A percentile compares a stretch with the other conserved stretches of the same genome.
These are phyloP conservation scores for Smutsia temminckii DNA, from an alignment of 2,797 vertebrate species.

Conservation along the genomic window DNA sequence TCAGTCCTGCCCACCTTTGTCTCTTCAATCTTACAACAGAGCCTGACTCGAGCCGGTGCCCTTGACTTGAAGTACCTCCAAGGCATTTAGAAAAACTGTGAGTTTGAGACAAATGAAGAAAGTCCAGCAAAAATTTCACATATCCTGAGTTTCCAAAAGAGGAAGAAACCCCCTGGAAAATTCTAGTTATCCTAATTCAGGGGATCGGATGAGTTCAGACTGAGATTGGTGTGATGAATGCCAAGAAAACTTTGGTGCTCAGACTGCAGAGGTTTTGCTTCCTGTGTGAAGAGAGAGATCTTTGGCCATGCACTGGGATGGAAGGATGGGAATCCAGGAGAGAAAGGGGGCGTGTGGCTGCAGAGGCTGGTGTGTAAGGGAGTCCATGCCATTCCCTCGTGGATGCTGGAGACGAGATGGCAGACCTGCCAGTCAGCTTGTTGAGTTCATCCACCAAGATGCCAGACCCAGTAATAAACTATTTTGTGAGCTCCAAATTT, in stretches of 20 bases:
- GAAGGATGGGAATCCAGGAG: background rate
- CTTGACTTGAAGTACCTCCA: background rate
- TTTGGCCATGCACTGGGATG: background rate
- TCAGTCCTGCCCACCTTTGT: background rate
- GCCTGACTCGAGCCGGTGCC: background rate
- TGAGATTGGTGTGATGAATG: background rate
- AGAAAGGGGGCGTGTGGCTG: background rate
- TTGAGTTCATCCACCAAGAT: background rate
- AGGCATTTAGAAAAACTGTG: background rate
- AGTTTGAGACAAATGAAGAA: constrained; percentile 9
- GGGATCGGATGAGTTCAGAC: background rate
- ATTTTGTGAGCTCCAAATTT: background rate
- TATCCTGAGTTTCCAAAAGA: background rate
- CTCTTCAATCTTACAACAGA: background rate
- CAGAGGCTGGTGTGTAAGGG: background rate
- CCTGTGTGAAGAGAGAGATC: background rate
- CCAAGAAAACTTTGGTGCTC: background rate
- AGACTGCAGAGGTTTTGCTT: background rate
- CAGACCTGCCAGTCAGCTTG: background rate
- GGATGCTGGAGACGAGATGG: background rate
- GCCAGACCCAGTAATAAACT: background rate
- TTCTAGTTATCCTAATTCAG: constrained; percentile 37
- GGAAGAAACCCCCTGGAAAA: background rate
- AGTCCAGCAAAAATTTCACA: background rate
- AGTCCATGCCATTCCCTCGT: background rate